phyloP scores from a whole-genome alignment of 92 coral and sea anemone species.

The Epizoanthus illoricatus region DNA sequence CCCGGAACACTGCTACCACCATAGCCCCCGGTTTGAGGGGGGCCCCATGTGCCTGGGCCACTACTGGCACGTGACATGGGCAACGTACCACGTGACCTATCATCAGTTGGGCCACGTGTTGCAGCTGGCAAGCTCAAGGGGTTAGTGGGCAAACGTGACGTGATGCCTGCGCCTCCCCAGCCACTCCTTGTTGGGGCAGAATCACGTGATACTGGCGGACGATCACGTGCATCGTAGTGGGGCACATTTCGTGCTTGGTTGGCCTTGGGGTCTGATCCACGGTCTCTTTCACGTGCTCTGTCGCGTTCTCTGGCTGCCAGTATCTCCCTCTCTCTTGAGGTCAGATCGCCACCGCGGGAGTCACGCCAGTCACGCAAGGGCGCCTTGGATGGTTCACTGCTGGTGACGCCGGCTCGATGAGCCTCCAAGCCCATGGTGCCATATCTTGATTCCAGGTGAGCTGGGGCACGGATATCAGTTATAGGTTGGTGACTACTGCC shows the following conservation, averaged over 20 bases:
- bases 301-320: conserved; percentile 78
- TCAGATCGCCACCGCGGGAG: conserved; percentile 66
- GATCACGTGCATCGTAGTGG: conserved; percentile 80
- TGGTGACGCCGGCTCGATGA: conserved; percentile 53
- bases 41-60: conserved; percentile 73
- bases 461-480: conserved; percentile 59
- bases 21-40: conserved; percentile 53
- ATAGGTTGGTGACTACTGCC: conserved; percentile 48
- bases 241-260: conserved; percentile 51
- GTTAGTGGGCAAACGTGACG: conserved; percentile 55
- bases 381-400: conserved; percentile 62
- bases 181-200: conserved; percentile 75
- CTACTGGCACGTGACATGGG: conserved; percentile 57
- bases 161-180: conserved; percentile 66
- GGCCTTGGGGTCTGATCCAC: conserved; percentile 76
- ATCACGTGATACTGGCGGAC: conserved; percentile 73
- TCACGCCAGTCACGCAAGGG: conserved; percentile 87
- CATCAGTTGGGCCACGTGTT: conserved; percentile 63
- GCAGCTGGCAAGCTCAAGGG: conserved; percentile 59
- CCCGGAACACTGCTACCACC: conserved; percentile 61
- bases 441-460: conserved; percentile 68
- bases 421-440: conserved; percentile 59
- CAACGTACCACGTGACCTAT: conserved; percentile 72
- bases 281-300: conserved; percentile 75
- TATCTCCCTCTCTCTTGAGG: conserved; percentile 72